Evolutionary conservation across 2,113 vertebrate genomes (phyloP), one percentile per base, ranked within the genome.

Genomic region (Lepisosteus osseus): DNA sequence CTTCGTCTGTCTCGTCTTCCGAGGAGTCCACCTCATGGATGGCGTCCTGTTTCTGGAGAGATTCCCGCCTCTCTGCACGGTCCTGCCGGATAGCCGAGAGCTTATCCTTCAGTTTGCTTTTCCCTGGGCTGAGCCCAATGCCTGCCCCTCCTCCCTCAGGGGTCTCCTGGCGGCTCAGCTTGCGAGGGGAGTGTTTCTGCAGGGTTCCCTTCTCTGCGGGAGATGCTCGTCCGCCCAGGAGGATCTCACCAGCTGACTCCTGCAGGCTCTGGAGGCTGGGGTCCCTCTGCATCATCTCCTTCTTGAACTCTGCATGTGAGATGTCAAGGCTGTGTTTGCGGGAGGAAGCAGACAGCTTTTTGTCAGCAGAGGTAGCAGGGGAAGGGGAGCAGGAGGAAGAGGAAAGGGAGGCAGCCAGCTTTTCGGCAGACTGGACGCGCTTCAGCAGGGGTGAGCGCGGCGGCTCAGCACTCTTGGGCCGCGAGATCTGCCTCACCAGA

Each of bases 1-100:
- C 96, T 67, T 99, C 96, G 11, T 98, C 96, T 0, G 93, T 93
- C 86, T 96, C 95, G 81, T 99, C 96, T 86, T 99, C 97, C 0
- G 97, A 99, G 2, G 95, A 97, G 77, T 99, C 95, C 3, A 99
- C 97, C 85, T 98, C 96, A 6, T 93, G 94, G 80, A 99, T 99
- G 79, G 97, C 96, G 79, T 99, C 97, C 47, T 97, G 97, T 75
- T 98, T 98, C 83, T 99, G 97, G 54, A 98, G 86, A 0, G 96
- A 96, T 75, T 99, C 97, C 7, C 97, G 86, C 51, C 97, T 90
- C 79, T 97, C 96, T 9, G 94, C 97, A 0, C 97, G 78, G 85
- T 98, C 97, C 79, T 98, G 96, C 2, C 96, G 88, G 76, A 99
- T 97, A 61, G 95, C 92, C 0, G 90, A 90, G 72, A 92, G 85